Base-by-base conservation (phyloP, 2,888 invertebrate species). In the Erebia aethiops region DNA sequence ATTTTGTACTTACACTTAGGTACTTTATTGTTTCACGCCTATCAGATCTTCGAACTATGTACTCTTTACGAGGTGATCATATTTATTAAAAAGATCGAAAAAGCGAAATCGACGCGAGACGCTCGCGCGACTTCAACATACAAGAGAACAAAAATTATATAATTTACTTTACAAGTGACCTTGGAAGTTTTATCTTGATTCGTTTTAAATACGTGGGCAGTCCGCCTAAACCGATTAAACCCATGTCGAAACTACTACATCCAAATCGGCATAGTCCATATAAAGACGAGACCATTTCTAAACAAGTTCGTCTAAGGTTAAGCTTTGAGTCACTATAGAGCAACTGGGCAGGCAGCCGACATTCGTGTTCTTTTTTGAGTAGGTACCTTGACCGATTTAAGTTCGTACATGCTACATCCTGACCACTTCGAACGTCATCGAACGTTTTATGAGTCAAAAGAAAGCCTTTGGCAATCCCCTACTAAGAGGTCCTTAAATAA, bases 331-430 rank as follows among this genome's bases (percentile, higher is more conserved):
- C 73, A 70, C n/a, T 51, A 16, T 21, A 60, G 16, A 46, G 51
- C 51, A 11, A 46, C 56, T 21, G 35, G 46, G 67, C 14, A 11
- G 21, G 58, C 70, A 66, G 68, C 71, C 56, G 67, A 10, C 5
- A n/a, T 49, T 67, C 67, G 70, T 69, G 74, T 69, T 60, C 46
- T 58, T 57, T 51, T 67, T 70, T 63, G 69, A 49, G 74, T 75
- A 74, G 71, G 77, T 80, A 82, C 90, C 90, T 91, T 91, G 91
- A 90, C 91, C 90, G 87, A 88, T 84, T 85, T 87, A 78, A n/a
- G 77, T 79, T 62, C 58, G 41, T 67, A 16, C 18, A 9, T 65
- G 69, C 61, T 56, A 81, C 79, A 85, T 87, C 87, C 88, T 88
- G 81, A 82, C 80, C 79, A 77, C 78, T 67, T 46, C 71, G 66